Evolutionary conservation across 2,797 vertebrate species (phyloP), one percentile per base, ranked within the genome.

Genomic region (Anomalospiza imberbis): DNA sequence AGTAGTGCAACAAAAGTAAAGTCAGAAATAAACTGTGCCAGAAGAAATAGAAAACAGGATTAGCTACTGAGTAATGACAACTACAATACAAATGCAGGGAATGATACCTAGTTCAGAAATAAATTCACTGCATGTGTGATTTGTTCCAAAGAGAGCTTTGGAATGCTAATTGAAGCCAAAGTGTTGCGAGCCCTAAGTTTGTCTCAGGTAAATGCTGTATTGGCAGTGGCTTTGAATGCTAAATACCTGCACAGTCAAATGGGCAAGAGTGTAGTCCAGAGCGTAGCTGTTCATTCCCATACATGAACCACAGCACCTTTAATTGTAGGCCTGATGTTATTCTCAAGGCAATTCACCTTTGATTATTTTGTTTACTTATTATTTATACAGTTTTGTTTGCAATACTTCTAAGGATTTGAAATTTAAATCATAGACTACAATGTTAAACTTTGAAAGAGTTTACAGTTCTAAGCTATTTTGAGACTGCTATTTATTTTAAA

Each of bases 361-460:
- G 15, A 48, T 45, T 77, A 24, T 84, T 60, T 83, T 21, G n/a
- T 88, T 95, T 89, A 16, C 34, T 57, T 32, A 51, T 75, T 62
- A 36, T 78, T 96, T 94, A 87, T 61, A 66, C 87, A 87, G n/a
- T 72, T 82, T 26, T 63, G 17, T 63, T 94, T 91, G 78, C 70
- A 73, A 13, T 88, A 38, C 63, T 82, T 93, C 77, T 81, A 91
- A 70, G 58, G 17, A 86, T 73, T 95, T 91, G 26, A 74, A 86
- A 94, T 79, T 34, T 63, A 61, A 90, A 74, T 72, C 6, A 3
- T 55, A 45, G 36, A 28, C 29, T 73, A 48, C 83, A 88, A 1
- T 81, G n/a, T 94, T 93, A 85, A 40, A 74, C 62, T 88, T 91
- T 91, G 58, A 38, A 79, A 91, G 40, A 70, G 17, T 15, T 78